phyloP scores from a whole-genome alignment of 2,888 invertebrate species.

The Drosophila siamana region DNA sequence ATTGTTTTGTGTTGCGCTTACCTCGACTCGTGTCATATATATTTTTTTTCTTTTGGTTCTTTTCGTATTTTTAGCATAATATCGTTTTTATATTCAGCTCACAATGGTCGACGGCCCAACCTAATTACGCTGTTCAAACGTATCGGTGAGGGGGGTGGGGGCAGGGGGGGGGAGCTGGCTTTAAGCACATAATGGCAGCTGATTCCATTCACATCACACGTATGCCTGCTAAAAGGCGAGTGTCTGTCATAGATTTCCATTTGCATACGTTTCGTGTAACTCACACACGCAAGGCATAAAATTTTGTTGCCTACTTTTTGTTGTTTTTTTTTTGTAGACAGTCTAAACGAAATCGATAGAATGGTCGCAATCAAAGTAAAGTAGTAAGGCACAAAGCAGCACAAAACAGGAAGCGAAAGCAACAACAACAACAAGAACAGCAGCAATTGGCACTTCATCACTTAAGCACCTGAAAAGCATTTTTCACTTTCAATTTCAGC shows the following conservation, averaged over 20 bases:
- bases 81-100: constrained; percentile 4
- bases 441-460: constrained; percentile 79
- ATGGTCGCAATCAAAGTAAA: constrained; percentile 67
- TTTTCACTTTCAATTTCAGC: constrained; percentile 81
- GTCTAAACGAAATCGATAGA: constrained; percentile 67
- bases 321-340: constrained; percentile 14
- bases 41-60: constrained; percentile 13
- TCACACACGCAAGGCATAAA: constrained; percentile 65
- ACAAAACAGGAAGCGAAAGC: not conserved
- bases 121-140: constrained; percentile 36
- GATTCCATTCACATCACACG: constrained; percentile 57
- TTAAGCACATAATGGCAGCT: constrained; percentile 52
- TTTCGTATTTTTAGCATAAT: constrained; percentile 16
- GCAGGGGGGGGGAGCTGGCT: no score
- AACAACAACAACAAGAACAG: not conserved
- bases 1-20: constrained; percentile 11
- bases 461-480: constrained; percentile 78
- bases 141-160: no score
- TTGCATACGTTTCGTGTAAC: constrained; percentile 59
- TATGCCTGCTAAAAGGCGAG: constrained; percentile 19
- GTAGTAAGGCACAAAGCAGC: constrained; percentile 27
- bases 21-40: constrained; percentile 1
- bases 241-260: constrained; percentile 51
- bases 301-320: constrained; percentile 67
- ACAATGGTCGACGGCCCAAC: constrained; percentile 16